phyloP scores from a whole-genome alignment of 2,888 invertebrate species.

The Brenthis daphne region DNA sequence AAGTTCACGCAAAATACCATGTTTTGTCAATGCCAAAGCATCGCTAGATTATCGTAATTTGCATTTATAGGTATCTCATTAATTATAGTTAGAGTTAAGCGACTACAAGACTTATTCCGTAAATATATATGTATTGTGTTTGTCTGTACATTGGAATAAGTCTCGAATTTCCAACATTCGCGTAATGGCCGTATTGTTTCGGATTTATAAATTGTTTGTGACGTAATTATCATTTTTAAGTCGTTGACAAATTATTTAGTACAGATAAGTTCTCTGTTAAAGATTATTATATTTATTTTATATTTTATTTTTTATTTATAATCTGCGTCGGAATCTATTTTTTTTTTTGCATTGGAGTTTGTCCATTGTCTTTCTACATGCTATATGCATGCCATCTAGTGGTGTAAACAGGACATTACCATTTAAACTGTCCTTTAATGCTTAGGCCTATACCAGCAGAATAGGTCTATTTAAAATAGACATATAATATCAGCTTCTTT shows the following conservation, averaged over 20 bases:
- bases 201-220: slow-evolving; percentile 19
- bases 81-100: slow-evolving; percentile 73
- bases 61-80: slow-evolving; percentile 83
- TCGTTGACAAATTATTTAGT: slow-evolving; percentile 32
- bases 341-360: not conserved
- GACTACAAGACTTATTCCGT: slow-evolving; percentile 80
- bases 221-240: slow-evolving; percentile 38
- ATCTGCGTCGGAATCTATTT: not conserved
- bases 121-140: slow-evolving; percentile 64
- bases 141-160: slow-evolving; percentile 70
- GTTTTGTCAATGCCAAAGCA: slow-evolving; percentile 83
- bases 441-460: no score
- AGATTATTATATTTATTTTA: slow-evolving; percentile 9
- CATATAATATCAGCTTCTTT: no score
- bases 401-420: no score
- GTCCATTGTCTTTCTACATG: no score
- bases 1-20: slow-evolving; percentile 63
- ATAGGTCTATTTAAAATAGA: no score
- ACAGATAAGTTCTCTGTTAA: slow-evolving; percentile 4
- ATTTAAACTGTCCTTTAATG: no score
- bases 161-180: slow-evolving; percentile 58
- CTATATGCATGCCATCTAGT: no score
- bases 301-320: not conserved
- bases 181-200: slow-evolving; percentile 39
- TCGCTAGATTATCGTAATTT: slow-evolving; percentile 80